Conservation (phyloP, 2,113 vertebrate species). For the Halcyon malimbica region DNA sequence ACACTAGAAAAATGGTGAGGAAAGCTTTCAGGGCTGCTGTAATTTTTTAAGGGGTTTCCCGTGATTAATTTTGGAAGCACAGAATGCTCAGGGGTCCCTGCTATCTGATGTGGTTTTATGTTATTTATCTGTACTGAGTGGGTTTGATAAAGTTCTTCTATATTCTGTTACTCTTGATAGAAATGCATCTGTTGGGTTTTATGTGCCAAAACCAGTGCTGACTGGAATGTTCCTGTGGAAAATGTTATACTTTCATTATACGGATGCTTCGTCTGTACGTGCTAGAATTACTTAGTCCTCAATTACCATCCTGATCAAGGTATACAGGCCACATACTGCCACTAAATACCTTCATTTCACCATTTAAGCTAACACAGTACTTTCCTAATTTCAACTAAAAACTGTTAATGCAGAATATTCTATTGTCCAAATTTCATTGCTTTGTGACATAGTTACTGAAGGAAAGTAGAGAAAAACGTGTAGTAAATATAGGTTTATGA, state of each 20-base stretch:
- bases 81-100: neutral
- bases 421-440: accelerated
- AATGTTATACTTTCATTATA: neutral
- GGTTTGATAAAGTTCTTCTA: neutral
- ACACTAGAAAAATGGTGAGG: neutral
- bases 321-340: neutral
- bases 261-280: neutral
- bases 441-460: neutral
- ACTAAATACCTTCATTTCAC: neutral
- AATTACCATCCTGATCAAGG: neutral
- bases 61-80: neutral
- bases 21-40: neutral
- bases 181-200: neutral
- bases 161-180: neutral
- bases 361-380: neutral
- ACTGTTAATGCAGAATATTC: neutral
- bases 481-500: neutral
- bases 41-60: neutral
- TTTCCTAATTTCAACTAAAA: neutral
- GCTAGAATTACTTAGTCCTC: neutral
- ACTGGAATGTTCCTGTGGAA: neutral
- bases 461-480: neutral
- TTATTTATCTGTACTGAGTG: neutral
- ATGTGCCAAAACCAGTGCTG: neutral
- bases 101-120: neutral